Evolutionary conservation across 2,888 invertebrate genomes (phyloP), one percentile per base, ranked within the genome.

Genomic region (Nezara viridula): DNA sequence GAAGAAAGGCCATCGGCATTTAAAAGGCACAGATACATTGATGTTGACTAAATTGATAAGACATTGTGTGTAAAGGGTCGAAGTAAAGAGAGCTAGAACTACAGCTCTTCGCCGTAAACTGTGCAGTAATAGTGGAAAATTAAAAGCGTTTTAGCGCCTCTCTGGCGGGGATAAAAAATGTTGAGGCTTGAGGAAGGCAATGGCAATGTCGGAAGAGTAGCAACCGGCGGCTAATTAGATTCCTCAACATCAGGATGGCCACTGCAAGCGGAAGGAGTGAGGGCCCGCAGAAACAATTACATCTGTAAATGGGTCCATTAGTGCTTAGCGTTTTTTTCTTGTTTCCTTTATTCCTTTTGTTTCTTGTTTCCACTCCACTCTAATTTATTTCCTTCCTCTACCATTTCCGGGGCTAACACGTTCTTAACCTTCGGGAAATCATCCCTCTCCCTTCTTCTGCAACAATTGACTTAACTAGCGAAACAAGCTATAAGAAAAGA

Each of bases 231-330:
- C 81, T 81, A 81, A 81, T 81, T 81, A 44, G 81, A 81, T 81
- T 81, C 66, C 66, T 73, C 66, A 6, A 19, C 32, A 73, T 37
- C 19, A 73, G 66, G 66, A 19, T 21, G 7, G 7, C 66, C 66
- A 21, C 32, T 27, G 77, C 2, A 37, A 9, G 21, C 73, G 66
- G 32, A 66, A 66, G 32, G 27, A 27, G 27, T 3, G 37, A 3
- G 37, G 44, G 12, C 10, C 1, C 14, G 81, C 44, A 6, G n/a
- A 81, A 81, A 81, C 81, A 81, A 81, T 81, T 81, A 81, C 81
- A 81, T 47, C 81, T 81, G 81, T 81, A 81, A 81, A 81, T 81
- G 40, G 81, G 40, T 81, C 81, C 81, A 81, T 81, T 81, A 81
- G 44, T 47, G 24, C 44, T 81, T 81, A 21, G 24, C 10, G 24